Base-by-base conservation (phyloP, 2,113 vertebrate genomes). In the Dascyllus trimaculatus region DNA sequence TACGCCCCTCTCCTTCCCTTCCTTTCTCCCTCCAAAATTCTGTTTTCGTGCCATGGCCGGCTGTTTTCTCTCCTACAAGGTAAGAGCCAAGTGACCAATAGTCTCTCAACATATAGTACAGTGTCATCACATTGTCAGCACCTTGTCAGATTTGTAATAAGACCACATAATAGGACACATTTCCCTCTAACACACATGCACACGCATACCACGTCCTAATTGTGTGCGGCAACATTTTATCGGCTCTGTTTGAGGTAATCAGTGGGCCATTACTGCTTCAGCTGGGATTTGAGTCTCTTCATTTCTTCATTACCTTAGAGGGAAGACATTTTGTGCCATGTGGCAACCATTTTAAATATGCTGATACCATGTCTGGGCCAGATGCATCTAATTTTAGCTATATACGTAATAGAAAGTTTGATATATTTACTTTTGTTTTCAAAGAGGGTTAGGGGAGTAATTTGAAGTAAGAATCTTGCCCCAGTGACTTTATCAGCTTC, bases 331-430 rank as follows among this genome's bases (percentile, higher is more conserved):
- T 82, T 81, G 69, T 80, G 52, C 52, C 18, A 73, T 77, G 73
- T 85, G 72, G 81, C 51, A 66, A 73, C 79, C 74, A 78, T 86
- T 86, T 89, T 75, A 81, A 85, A 84, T 75, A 40, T 78, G 78
- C 73, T 87, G 74, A 84, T 70, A 54, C 66, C 70, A 76, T 56
- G 76, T 81, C 62, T 71, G 49, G 60, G 64, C 81, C 61, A 54
- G 53, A 11, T 63, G 32, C 17, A 8, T 63, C 45, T 73, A 52
- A 75, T 67, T 82, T 79, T 65, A 73, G 52, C 57, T 24, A 3
- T 29, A n/a, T 59, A 11, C 22, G 7, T 54, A 13, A 71, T 18
- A 43, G 11, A 22, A 43, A 51, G 46, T 53, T 26, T 48, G 57
- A 53, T 75, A 0, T 4, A 64, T 75, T 66, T 53, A 54, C 72